Evolutionary conservation across 2,113 vertebrate genomes (phyloP).

Genomic region (Holacanthus passer): DNA sequence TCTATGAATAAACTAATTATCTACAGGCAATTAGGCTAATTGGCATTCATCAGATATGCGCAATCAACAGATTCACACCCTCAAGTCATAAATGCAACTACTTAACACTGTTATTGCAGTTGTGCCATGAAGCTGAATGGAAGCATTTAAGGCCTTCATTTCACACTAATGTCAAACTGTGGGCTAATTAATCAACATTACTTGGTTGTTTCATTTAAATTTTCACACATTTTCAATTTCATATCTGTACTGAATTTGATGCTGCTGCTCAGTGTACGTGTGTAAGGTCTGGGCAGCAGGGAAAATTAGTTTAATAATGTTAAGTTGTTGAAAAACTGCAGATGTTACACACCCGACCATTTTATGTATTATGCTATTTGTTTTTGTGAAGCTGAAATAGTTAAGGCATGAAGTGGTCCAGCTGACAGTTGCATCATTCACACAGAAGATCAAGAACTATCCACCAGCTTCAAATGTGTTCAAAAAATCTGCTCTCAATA

Average conservation of each 20-base stretch:
- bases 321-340: slow-evolving; percentile 2
- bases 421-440: neutral
- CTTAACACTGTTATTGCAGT: slow-evolving; percentile 52
- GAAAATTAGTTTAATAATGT: slow-evolving; percentile 11
- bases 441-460: slow-evolving; percentile 3
- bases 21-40: slow-evolving; percentile 58
- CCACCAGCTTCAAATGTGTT: slow-evolving; percentile 1
- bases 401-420: neutral
- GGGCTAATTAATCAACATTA: slow-evolving; percentile 51
- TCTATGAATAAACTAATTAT: slow-evolving; percentile 47
- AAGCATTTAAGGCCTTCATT: slow-evolving; percentile 33
- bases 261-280: neutral
- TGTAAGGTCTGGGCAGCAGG: neutral
- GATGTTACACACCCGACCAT: neutral
- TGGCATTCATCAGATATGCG: slow-evolving; percentile 41
- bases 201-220: slow-evolving; percentile 39
- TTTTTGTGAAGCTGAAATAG: neutral
- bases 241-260: slow-evolving; percentile 10
- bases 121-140: slow-evolving; percentile 31
- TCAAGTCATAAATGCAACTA: slow-evolving; percentile 49
- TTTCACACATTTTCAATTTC: slow-evolving; percentile 9
- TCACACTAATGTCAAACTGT: slow-evolving; percentile 47
- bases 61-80: slow-evolving; percentile 47
- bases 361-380: neutral
- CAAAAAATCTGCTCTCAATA: neutral